Evolutionary conservation across 2,113 vertebrate genomes (phyloP).

Genomic region (Carassius auratus): DNA sequence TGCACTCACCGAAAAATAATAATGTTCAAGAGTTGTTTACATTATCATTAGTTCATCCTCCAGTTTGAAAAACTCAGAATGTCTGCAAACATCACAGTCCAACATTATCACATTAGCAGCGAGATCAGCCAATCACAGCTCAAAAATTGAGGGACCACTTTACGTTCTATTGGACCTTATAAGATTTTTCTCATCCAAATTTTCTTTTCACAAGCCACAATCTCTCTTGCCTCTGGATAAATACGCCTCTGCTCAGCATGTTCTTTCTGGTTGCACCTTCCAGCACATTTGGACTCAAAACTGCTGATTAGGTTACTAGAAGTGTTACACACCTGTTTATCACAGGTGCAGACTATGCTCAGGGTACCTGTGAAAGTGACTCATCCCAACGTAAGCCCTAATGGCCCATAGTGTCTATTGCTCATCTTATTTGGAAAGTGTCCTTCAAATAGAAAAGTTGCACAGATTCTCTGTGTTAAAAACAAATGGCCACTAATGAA

Average conservation of each 20-base stretch:
- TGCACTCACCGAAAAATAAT: neutral
- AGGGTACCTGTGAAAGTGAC: conserved; percentile 19
- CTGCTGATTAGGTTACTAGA: conserved; percentile 18
- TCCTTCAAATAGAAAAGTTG: neutral
- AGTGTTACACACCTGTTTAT: conserved; percentile 15
- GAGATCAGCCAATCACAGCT: neutral
- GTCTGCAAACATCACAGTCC: neutral
- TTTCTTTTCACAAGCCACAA: conserved; percentile 7
- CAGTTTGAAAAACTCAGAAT: neutral
- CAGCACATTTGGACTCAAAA: conserved; percentile 4
- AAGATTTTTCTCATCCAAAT: neutral
- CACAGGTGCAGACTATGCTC: conserved; percentile 1
- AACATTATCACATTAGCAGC: neutral
- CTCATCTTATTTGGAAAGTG: neutral
- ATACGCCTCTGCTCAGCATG: neutral
- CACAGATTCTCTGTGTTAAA: neutral
- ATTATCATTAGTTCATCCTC: neutral
- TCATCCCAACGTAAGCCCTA: neutral
- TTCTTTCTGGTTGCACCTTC: conserved; percentile 18
- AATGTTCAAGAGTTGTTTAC: neutral
- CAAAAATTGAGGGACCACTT: neutral
- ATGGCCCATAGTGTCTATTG: neutral
- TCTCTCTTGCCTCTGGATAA: neutral
- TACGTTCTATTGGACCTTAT: neutral
- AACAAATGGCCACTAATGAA: neutral